Conservation (phyloP, 2,113 vertebrate species). For the Madoqua kirkii region DNA sequence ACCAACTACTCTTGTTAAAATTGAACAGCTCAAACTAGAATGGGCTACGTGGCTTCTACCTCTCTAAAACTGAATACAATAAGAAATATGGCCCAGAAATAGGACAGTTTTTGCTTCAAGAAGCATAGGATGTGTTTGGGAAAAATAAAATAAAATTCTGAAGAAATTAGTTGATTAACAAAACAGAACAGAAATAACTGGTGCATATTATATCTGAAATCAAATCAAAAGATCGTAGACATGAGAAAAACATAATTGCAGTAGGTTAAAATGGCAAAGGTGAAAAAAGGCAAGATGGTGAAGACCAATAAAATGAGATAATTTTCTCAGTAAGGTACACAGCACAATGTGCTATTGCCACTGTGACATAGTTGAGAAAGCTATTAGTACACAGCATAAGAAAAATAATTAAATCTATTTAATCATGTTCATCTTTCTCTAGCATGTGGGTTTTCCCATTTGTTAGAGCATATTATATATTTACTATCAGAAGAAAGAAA, state of each 20-base stretch:
- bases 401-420: neutral
- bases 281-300: neutral
- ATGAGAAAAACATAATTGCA: neutral
- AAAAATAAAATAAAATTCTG: neutral
- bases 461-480: neutral
- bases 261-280: neutral
- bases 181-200: neutral
- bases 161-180: neutral
- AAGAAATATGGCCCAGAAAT: neutral
- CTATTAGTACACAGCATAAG: neutral
- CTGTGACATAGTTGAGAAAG: neutral
- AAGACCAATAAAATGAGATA: neutral
- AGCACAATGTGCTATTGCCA: rapidly evolving
- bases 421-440: neutral
- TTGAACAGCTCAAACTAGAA: neutral
- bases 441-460: neutral
- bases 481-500: neutral
- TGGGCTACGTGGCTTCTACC: neutral
- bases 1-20: neutral
- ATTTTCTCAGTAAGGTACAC: neutral
- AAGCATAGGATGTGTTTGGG: neutral
- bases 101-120: neutral
- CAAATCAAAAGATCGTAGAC: neutral
- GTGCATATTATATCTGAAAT: neutral
- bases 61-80: neutral